Base-by-base conservation (phyloP, 2,888 invertebrate species). In the Tuta absoluta region DNA sequence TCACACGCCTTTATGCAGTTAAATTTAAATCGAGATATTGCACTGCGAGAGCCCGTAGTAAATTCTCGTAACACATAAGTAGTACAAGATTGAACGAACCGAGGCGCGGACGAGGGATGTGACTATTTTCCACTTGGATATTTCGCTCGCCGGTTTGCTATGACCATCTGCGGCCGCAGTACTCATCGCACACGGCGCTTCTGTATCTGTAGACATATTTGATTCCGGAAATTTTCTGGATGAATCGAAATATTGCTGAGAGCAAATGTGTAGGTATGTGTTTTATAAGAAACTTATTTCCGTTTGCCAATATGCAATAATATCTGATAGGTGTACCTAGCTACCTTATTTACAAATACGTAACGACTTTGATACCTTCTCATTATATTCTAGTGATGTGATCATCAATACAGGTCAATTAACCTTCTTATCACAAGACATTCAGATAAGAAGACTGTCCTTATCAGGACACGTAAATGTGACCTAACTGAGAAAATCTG, bases 51-150 rank as follows among this genome's bases (percentile, higher is more conserved):
- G 23, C 41, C 14, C 12, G 24, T 23, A 59, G 59, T 59, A 56
- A 28, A 28, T 71, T 66, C 66, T 67, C 67, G 63, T 69, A 62
- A 14, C 57, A 12, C 37, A 62, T 24, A 56, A 56, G 56, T 56
- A 56, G 58, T 38, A 24, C 49, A 49, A 69, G 71, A 76, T 72
- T 72, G 72, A 72, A 73, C 70, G 67, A 65, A 14, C 28, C 17
- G 33, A 33, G 65, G 67, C 67, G 28, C 58, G 62, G 69, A 68
- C 66, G 68, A 63, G 66, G 33, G 69, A 70, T 70, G 69, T 71
- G 69, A 71, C 70, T 70, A 73, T 77, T 75, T 77, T 71, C 68
- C 69, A 68, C 62, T 69, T 38, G 66, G 66, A 68, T 69, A 70
- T 75, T 73, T 73, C 71, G 70, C 71, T 66, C 70, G 64, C 66